Percentiles rank a stretch among this genome's conserved stretches.
Conservation (phyloP, 2,888 invertebrate species). For the Drosophila melanosoma region DNA sequence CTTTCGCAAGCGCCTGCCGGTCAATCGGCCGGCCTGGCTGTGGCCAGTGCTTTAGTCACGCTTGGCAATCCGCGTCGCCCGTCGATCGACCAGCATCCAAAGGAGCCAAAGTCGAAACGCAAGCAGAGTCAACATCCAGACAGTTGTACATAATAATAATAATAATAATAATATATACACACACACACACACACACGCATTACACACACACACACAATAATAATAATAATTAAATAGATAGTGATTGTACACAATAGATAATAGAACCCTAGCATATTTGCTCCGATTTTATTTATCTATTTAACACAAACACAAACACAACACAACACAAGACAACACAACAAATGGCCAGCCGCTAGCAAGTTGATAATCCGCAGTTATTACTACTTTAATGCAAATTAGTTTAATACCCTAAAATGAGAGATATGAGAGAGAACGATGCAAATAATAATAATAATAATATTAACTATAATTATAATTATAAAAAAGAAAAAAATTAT, state of each 20-base stretch:
- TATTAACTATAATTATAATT: slow-evolving; percentile 34
- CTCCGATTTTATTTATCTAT: slow-evolving; percentile 65
- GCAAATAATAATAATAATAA: slow-evolving; percentile 58
- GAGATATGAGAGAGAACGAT: slow-evolving; percentile 35
- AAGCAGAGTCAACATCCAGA: slow-evolving; percentile 90
- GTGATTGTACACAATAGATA: slow-evolving; percentile 65
- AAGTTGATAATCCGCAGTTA: slow-evolving; percentile 77
- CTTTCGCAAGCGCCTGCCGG: slow-evolving; percentile 93
- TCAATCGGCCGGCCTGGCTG: slow-evolving; percentile 93
- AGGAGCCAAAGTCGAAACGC: slow-evolving; percentile 85
- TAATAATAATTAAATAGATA: slow-evolving; percentile 58
- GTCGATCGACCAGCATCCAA: slow-evolving; percentile 88
- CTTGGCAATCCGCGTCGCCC: slow-evolving; percentile 92
- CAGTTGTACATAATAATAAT: slow-evolving; percentile 85
- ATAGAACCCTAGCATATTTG: slow-evolving; percentile 63
- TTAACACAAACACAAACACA: slow-evolving; percentile 17
- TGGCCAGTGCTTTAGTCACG: slow-evolving; percentile 95
- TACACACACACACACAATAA: slow-evolving; percentile 53
- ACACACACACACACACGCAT: slow-evolving; percentile 35
- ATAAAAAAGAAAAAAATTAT: slow-evolving; percentile 25
- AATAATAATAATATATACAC: slow-evolving; percentile 47
- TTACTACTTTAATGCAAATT: slow-evolving; percentile 77
- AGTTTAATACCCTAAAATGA: slow-evolving; percentile 59
- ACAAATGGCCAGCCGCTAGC: slow-evolving; percentile 49
- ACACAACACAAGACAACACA: slow-evolving; percentile 15